Evolutionary conservation across 2,113 vertebrate genomes (phyloP).

Genomic region (Merops nubicus): DNA sequence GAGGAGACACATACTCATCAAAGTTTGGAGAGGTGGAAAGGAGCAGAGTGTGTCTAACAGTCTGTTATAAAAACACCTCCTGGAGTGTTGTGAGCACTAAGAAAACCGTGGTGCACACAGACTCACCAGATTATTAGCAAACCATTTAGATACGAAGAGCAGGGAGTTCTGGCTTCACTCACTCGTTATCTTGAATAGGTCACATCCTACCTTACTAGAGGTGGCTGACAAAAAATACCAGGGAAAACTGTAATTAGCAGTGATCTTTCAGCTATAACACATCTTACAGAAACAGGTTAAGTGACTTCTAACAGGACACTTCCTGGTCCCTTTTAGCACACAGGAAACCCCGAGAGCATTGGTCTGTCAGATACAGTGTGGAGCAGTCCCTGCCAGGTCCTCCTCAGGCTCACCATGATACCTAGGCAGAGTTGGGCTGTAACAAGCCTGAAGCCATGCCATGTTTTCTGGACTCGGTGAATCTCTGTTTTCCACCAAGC

Average conservation of each 20-base stretch:
- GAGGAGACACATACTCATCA: background rate
- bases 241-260: slow-evolving; percentile 31
- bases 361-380: background rate
- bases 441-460: background rate
- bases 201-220: background rate
- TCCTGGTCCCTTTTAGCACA: background rate
- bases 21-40: slow-evolving; percentile 22
- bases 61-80: slow-evolving; percentile 64
- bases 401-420: background rate
- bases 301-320: background rate
- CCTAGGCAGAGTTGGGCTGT: background rate
- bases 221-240: background rate
- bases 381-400: background rate
- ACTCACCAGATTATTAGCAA: background rate
- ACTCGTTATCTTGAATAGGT: background rate
- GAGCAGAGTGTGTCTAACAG: slow-evolving; percentile 42
- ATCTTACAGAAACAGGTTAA: background rate
- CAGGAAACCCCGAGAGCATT: background rate
- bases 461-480: background rate
- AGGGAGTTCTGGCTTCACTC: slow-evolving; percentile 1
- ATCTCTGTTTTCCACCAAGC: background rate
- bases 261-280: background rate
- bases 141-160: background rate
- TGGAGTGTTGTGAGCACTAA: slow-evolving; percentile 28
- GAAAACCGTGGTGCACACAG: slow-evolving; percentile 27